A percentile compares a stretch with the other conserved stretches of the same genome.
Conservation (phyloP, 2,797 vertebrate species). For the Crocodylus rhombifer region DNA sequence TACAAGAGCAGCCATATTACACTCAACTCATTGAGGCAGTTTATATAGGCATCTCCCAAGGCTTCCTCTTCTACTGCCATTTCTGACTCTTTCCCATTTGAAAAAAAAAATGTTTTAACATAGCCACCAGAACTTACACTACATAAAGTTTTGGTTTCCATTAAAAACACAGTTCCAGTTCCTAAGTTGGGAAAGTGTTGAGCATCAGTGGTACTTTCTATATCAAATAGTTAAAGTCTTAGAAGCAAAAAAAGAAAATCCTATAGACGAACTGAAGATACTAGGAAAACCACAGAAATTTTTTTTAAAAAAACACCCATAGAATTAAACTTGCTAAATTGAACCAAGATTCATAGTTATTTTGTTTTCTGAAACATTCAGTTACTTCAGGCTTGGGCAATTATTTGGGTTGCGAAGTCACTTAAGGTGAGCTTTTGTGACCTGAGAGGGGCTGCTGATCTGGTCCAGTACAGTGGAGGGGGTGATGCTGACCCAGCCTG, state of each 20-base stretch:
- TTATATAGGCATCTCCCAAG: conserved; percentile 20
- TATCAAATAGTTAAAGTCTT: neutral
- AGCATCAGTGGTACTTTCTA: neutral
- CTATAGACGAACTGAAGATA: rapidly evolving
- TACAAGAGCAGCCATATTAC: neutral
- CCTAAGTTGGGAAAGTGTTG: neutral
- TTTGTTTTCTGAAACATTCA: neutral
- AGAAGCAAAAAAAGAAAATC: neutral
- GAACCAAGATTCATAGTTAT: neutral
- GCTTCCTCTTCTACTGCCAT: conserved; percentile 17
- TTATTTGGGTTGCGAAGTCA: too few species aligned
- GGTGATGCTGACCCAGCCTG: too few species aligned
- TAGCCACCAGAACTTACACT: conserved; percentile 13
- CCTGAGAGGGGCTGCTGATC: too few species aligned
- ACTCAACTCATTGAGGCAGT: conserved; percentile 18
- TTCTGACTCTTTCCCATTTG: conserved; percentile 7
- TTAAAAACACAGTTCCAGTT: conserved; percentile 36
- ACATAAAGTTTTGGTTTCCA: conserved; percentile 16
- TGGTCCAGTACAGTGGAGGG: too few species aligned
- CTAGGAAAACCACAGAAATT: neutral
- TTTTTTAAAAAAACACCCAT: neutral
- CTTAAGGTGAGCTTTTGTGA: too few species aligned
- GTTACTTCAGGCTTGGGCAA: neutral
- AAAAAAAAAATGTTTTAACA: conserved; percentile 32
- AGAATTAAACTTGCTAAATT: neutral